Evolutionary conservation across 2,797 vertebrate genomes (phyloP).

Genomic region (Sternotherus odoratus): DNA sequence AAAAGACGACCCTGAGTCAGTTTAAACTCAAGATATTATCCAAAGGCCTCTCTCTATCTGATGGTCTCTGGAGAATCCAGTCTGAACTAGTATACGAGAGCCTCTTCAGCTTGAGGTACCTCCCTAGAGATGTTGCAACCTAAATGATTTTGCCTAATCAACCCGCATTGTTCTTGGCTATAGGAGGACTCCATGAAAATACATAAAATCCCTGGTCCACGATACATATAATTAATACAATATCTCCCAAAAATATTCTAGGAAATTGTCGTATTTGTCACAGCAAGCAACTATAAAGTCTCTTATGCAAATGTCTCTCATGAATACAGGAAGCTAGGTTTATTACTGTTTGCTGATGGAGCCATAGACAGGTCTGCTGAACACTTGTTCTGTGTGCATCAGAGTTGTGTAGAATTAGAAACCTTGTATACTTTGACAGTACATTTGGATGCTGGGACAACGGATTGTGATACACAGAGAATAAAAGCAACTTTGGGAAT

Average conservation of each 20-base stretch:
- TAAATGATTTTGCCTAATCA: neutral
- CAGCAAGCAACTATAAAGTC: neutral
- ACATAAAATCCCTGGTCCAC: neutral
- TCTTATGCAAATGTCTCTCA: neutral
- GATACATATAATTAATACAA: neutral
- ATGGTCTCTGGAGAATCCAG: neutral
- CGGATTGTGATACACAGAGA: neutral
- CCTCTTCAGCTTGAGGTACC: neutral
- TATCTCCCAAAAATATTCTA: neutral
- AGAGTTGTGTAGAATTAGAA: neutral
- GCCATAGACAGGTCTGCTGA: neutral
- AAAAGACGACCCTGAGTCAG: neutral
- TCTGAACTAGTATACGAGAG: neutral
- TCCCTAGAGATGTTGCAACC: neutral
- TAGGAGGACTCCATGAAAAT: neutral
- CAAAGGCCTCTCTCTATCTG: neutral
- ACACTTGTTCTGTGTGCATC: rapidly evolving
- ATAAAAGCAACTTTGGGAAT: neutral
- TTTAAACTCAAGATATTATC: neutral
- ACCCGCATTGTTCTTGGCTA: neutral
- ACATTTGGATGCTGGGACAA: neutral
- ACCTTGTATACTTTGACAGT: neutral
- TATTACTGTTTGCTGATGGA: neutral
- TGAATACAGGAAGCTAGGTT: neutral
- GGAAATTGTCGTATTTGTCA: neutral